Base-by-base conservation (phyloP, 2,113 vertebrate genomes). In the Antennarius striatus region DNA sequence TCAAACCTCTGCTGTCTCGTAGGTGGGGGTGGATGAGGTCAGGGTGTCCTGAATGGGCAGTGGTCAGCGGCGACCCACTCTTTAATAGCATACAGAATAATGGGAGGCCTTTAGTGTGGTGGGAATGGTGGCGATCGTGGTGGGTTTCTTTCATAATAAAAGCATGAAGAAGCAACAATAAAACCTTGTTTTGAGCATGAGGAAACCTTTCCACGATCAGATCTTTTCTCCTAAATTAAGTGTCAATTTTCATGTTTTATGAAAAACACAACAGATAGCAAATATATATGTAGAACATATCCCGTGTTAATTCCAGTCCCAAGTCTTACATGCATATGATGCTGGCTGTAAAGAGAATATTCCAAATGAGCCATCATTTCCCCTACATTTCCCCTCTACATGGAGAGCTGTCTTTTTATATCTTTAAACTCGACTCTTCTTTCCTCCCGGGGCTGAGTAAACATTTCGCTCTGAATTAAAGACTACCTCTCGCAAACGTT, bases 51-150 rank as follows among this genome's bases (percentile, higher is more conserved):
- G 82, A 87, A 85, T 87, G 76, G 81, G 72, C 73, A 67, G 63
- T 62, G 76, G 73, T 68, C 86, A 81, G 68, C 56, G 2, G 75
- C 83, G 87, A 86, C 85, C 80, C 62, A 30, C 42, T 84, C 82
- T 77, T 87, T 84, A 84, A 80, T 84, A 85, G 68, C 59, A 68
- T 81, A 75, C 75, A 82, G 73, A 71, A 77, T 83, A 78, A 86
- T 72, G 78, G 74, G 73, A 75, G 57, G 79, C 63, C 80, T 77
- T 56, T 67, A 47, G 77, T 47, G 68, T 42, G 13, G 56, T 55
- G 65, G 81, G 81, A 87, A 89, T 36, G 0, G 59, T 74, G 68
- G 49, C 56, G 63, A 80, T 70, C 40, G 14, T 63, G 50, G 73
- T 70, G 10, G 15, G 51, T 56, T 81, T 63, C 45, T 61, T 68